Base-by-base conservation (phyloP, 2,797 vertebrate species). In the Microhierax caerulescens region DNA sequence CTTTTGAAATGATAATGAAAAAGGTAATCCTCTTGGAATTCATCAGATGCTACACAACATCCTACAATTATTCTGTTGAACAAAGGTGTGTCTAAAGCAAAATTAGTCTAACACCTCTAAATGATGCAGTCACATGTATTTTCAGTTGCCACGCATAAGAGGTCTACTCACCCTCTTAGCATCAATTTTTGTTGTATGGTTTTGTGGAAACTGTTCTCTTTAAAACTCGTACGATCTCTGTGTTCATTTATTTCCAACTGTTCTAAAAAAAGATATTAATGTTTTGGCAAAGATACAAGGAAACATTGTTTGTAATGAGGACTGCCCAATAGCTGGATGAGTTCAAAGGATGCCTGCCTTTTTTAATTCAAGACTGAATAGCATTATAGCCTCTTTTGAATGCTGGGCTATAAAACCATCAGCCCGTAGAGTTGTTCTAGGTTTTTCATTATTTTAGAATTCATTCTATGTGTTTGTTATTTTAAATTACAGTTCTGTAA, bases 81-180 rank as follows among this genome's bases (percentile, higher is more conserved):
- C 37, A 94, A 94, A 95, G n/a, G 23, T 85, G 63, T 30, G 14
- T 88, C 61, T 70, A 90, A 90, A 91, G 84, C 43, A 95, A 95
- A 96, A 95, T 93, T 89, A 84, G 83, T 91, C 92, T 88, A 77
- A 93, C 88, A 68, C 14, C 24, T 94, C 65, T 73, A 95, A 86
- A 80, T 70, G 47, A 64, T 64, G 72, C 23, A 67, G 85, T 91
- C 82, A 87, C 77, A 37, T 77, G 25, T 90, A 79, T 94, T 97
- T 94, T 93, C 36, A 70, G 39, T 63, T 90, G 60, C 83, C 77
- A 88, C 41, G 93, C 92, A 57, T 41, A 59, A 59, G 36, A 94
- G 65, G 63, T 69, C n/a, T 84, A 73, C 43, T 90, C 85, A 91
- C 56, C 56, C 77, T 75, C 59, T 87, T 64, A 78, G 17, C 56